Evolutionary conservation across 2,888 invertebrate species (phyloP), one percentile per base, ranked within the genome.

Genomic region (Conistra vaccinii): DNA sequence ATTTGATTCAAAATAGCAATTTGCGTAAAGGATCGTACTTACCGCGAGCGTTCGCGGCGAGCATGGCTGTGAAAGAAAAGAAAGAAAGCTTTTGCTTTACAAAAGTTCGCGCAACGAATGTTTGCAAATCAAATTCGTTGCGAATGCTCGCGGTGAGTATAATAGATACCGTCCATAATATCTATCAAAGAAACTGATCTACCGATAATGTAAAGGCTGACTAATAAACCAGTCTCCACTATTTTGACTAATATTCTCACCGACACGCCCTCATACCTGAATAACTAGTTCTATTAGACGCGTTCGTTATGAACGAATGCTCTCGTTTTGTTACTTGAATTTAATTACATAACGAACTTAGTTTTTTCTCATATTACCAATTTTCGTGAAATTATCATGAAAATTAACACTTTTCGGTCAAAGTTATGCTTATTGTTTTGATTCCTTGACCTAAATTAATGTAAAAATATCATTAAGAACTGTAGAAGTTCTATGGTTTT

Each of bases 271-370:
- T 35, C 32, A 62, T 55, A 68, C 61, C n/a, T 55, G 39, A 51
- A 42, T 26, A 72, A 67, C 69, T 72, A 35, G 75, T 75, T 83
- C n/a, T 20, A 20, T 71, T 32, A 23, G 39, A 48, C 60, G 29
- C 14, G n/a, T 69, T 53, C 9, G 57, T 73, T 74, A 69, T 66
- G 32, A 55, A 39, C 32, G 48, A 60, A 67, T 60, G 42, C 6
- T 69, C 48, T 55, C 5, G 29, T 60, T 69, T 42, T 66, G 35
- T 29, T 20, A 26, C 26, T 26, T 7, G 3, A 42, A 48, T 32
- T 12, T 74, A 45, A 69, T 57, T 51, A 57, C n/a, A 29, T 35
- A 58, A 60, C n/a, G 1, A 29, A 45, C 6, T 17, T 3, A 5
- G 1, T 20, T 32, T 67, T n/a, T 55, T 29, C 20, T 45, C 0